Evolutionary conservation across 2,888 invertebrate genomes (phyloP).

Genomic region (Orthosia gracilis): DNA sequence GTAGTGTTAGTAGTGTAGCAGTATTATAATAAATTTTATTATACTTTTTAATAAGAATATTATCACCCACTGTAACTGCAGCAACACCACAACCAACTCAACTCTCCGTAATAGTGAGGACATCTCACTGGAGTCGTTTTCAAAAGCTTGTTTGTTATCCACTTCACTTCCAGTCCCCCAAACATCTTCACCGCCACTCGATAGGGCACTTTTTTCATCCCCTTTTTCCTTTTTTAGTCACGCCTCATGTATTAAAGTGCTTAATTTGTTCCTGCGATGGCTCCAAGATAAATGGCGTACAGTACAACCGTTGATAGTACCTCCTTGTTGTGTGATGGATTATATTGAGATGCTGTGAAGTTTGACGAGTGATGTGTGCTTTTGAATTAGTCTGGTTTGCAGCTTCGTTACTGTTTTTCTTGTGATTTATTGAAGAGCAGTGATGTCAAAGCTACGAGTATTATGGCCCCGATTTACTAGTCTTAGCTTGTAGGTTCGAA

Average conservation of each 20-base stretch:
- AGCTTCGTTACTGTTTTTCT: background rate
- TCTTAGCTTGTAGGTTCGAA: too few species aligned
- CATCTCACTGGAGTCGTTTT: background rate
- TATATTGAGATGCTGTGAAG: slow-evolving; percentile 78
- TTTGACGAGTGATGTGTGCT: slow-evolving; percentile 70
- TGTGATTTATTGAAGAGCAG: slow-evolving; percentile 5
- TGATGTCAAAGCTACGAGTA: too few species aligned
- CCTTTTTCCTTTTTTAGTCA: slow-evolving; percentile 85
- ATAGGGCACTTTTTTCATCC: slow-evolving; percentile 67
- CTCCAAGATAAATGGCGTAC: slow-evolving; percentile 80
- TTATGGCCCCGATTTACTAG: too few species aligned
- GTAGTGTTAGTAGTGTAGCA: too few species aligned
- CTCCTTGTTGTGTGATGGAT: slow-evolving; percentile 79
- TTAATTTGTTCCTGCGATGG: slow-evolving; percentile 88
- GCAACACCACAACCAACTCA: background rate
- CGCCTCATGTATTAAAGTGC: slow-evolving; percentile 89
- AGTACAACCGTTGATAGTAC: slow-evolving; percentile 70
- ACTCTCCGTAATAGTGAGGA: background rate
- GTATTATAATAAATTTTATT: too few species aligned
- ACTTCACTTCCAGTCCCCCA: slow-evolving; percentile 46
- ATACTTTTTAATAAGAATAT: too few species aligned
- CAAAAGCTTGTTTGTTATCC: background rate
- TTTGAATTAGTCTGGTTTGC: slow-evolving; percentile 49
- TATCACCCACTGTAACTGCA: background rate
- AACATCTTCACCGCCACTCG: slow-evolving; percentile 40